Base-by-base conservation (phyloP, 2,113 vertebrate species). In the Pogonocichla stellata region DNA sequence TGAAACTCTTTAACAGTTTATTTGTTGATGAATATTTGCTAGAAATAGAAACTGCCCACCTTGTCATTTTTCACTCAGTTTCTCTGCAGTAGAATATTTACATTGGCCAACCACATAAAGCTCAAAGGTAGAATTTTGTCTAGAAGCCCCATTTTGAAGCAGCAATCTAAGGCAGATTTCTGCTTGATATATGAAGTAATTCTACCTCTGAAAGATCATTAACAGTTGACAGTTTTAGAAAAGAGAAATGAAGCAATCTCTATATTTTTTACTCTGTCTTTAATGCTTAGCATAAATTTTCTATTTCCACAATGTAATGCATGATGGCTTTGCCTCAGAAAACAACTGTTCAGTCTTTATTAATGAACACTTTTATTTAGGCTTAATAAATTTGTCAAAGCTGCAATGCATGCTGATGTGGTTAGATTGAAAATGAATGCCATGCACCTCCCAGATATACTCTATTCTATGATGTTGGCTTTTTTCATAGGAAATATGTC, bases 231-330 rank as follows among this genome's bases (percentile, higher is more conserved):
- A 86, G 38, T 61, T 95, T 90, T 85, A 73, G 79, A 86, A 90
- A 92, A 94, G 61, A 93, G 57, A 92, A 94, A 81, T 89, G 67
- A 92, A 80, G 34, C 29, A 45, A 13, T 78, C n/a, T 92, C 66
- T 47, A 65, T 92, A 50, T 80, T 85, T 92, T 90, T 91, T 26
- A 66, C 42, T 75, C 31, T 70, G 38, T 90, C 73, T 90, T 78
- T 40, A 69, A 31, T 69, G 33, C 25, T 95, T 93, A 83, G 77
- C 72, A 89, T 91, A 91, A 70, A 50, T 93, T 86, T 89, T 86
- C 53, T 36, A 64, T 95, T 91, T 95, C 33, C n/a, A 48, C 50
- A 66, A 38, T 28, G 33, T 83, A 80, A 67, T 33, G 14, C 12
- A 4, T 79, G 81, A 78, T 86, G 47, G n/a, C 50, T 91, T 86